Evolutionary conservation across 2,113 vertebrate genomes (phyloP).

Genomic region (Pollachius pollachius): DNA sequence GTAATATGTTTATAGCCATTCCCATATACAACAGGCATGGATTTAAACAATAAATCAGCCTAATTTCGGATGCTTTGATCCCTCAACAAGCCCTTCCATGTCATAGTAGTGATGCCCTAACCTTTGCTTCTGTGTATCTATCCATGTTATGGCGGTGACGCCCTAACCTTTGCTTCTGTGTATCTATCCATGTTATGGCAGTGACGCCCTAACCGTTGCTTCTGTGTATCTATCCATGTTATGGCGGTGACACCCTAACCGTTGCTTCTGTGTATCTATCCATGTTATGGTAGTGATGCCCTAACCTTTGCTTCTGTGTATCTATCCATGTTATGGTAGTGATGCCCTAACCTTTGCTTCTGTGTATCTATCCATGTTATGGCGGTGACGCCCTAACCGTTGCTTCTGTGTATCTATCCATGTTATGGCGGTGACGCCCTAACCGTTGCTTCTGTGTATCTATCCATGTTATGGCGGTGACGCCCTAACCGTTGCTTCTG

Average conservation of each 20-base stretch:
- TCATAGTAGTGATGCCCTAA: no score
- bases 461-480: no score
- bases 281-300: no score
- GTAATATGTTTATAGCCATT: no score
- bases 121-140: neutral
- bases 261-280: slow-evolving; percentile 81
- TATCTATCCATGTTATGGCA: slow-evolving; percentile 11
- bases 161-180: slow-evolving; percentile 84
- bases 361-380: slow-evolving; percentile 39
- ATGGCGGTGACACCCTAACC: slow-evolving; percentile 57
- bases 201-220: no score
- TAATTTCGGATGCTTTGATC: neutral
- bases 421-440: neutral
- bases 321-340: neutral
- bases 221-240: neutral
- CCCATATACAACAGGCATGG: no score
- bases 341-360: slow-evolving; percentile 81
- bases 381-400: no score
- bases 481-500: no score
- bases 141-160: neutral
- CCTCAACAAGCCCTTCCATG: no score
- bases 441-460: slow-evolving; percentile 85
- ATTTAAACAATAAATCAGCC: no score
- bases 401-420: neutral
- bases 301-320: neutral